Conservation (phyloP, 2,797 vertebrate species). For the Phylloscopus collybita region DNA sequence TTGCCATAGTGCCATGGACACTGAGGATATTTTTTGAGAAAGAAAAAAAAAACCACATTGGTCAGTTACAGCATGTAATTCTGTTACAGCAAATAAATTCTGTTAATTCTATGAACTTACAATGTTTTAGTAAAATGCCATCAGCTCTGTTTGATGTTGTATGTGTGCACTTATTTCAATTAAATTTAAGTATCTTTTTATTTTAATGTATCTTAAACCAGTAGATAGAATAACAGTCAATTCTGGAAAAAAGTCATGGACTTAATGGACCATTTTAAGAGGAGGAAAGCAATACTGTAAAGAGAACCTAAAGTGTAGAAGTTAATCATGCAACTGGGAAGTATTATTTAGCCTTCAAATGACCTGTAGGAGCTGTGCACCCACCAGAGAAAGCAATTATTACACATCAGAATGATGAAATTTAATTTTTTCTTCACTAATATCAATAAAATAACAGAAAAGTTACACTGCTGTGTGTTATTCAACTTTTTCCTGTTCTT, state of each 20-base stretch:
- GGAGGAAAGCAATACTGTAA: slow-evolving; percentile 76
- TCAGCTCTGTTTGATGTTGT: too few relatives aligned
- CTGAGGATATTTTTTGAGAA: too few relatives aligned
- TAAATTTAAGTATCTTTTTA: too few relatives aligned
- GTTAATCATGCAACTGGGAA: slow-evolving; percentile 3
- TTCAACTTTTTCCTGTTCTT: neutral
- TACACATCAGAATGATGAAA: slow-evolving; percentile 61
- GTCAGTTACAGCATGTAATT: too few relatives aligned
- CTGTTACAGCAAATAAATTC: too few relatives aligned
- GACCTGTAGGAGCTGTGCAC: slow-evolving; percentile 24
- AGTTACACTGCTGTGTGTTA: neutral
- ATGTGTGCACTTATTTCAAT: too few relatives aligned
- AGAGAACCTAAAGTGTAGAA: slow-evolving; percentile 32
- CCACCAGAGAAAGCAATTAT: slow-evolving; percentile 60
- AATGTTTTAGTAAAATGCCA: too few relatives aligned
- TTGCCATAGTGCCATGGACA: too few relatives aligned
- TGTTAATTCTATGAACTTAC: too few relatives aligned
- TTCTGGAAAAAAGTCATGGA: neutral
- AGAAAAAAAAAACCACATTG: too few relatives aligned
- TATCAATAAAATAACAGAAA: too few relatives aligned
- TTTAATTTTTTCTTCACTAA: slow-evolving; percentile 63
- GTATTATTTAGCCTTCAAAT: slow-evolving; percentile 54
- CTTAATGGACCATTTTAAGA: slow-evolving; percentile 63
- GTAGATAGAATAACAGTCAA: neutral
- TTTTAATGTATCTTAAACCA: too few relatives aligned